A percentile compares a stretch with the other conserved stretches of the same genome.
These are phyloP conservation scores for Ametastegia equiseti DNA, from an alignment of 2,888 invertebrate species.

Conservation along the genomic window DNA sequence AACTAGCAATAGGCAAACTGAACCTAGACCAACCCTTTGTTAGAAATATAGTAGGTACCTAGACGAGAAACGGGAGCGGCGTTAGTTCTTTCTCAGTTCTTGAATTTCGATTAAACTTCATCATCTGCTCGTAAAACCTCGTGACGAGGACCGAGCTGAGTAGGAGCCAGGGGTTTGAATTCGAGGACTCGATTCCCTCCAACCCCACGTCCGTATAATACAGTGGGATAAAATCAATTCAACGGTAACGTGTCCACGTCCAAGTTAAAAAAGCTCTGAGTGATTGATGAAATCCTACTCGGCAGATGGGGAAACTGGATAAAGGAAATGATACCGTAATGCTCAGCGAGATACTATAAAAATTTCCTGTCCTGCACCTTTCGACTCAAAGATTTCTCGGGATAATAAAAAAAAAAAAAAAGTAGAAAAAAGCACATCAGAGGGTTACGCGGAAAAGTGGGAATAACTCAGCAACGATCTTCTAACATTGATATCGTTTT, in stretches of 20 bases:
- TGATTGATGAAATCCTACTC: slow-evolving; percentile 21
- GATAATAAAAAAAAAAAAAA: background rate
- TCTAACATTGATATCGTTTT: no score
- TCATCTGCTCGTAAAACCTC: background rate
- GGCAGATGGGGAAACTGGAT: slow-evolving; percentile 34
- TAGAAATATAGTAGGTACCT: background rate
- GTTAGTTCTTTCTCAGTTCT: background rate
- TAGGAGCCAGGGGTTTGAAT: no score
- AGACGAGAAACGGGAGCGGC: background rate
- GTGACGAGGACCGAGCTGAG: background rate
- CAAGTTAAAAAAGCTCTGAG: slow-evolving; percentile 11
- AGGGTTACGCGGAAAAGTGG: background rate
- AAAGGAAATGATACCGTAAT: slow-evolving; percentile 44
- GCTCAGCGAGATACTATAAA: slow-evolving; percentile 28
- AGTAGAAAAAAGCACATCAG: background rate
- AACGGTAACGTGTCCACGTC: slow-evolving; percentile 10
- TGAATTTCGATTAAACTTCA: background rate
- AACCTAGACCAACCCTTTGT: no score
- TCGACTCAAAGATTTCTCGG: background rate
- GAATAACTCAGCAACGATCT: background rate
- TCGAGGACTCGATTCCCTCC: background rate
- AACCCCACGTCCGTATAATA: background rate
- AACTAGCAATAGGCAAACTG: background rate
- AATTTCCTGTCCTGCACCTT: slow-evolving; percentile 29
- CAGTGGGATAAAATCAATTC: slow-evolving; percentile 1